Evolutionary conservation across 2,113 vertebrate genomes (phyloP), one percentile per base, ranked within the genome.

Genomic region (Cairina moschata): DNA sequence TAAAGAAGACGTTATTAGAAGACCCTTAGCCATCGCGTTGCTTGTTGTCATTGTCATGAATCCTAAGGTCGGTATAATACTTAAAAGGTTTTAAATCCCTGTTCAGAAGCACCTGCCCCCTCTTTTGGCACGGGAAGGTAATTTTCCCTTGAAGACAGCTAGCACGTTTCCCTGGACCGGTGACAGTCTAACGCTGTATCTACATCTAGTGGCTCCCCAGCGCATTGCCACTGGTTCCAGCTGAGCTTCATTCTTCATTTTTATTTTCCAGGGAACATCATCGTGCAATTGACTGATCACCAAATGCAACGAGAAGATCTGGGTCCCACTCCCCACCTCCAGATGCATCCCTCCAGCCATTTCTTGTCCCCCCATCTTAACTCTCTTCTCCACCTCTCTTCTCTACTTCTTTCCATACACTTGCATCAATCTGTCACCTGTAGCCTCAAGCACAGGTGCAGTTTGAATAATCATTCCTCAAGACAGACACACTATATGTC

Each of bases 131-230:
- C 68, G 50, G 60, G n/a, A 68, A 75, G 71, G 76, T 82, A 96
- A 46, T 84, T 93, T 89, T 91, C 78, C 67, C 56, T 71, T 71
- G 75, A 86, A 95, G n/a, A 55, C 11, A 76, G 40, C 69, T 22
- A 74, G 59, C 50, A 17, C 25, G 20, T 90, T 90, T 89, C 48
- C 59, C 68, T 56, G 46, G 32, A 50, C 13, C 11, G 16, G 52
- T 34, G 79, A 18, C 81, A 93, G 77, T 31, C 54, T 97, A 60
- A 77, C 31, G 13, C 96, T 95, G 88, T 52, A 95, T 88, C 95
- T 96, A 96, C 96, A 96, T 86, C 94, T 96, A 96, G 95, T 86
- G 96, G 97, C 67, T 83, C 54, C 59, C n/a, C 34, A 60, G 50
- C 73, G 4, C 91, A 95, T 48, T 96, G 93, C 95, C 63, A 17